phyloP scores from a whole-genome alignment of 1,140 invertebrate genomes.

The Anthonomus grandis region DNA sequence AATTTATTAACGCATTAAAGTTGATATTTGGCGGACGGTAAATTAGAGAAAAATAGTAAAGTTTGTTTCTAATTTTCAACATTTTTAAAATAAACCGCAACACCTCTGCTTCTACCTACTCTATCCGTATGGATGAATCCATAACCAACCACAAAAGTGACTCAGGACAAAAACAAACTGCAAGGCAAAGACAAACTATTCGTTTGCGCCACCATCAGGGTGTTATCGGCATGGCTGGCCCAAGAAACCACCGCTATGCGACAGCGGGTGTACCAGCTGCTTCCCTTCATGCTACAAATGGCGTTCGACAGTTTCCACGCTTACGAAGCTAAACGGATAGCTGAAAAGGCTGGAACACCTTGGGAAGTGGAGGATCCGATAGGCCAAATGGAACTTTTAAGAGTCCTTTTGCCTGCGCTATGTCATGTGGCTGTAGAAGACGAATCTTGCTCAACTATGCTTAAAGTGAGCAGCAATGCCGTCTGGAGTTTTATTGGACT shows the following conservation, averaged over 20 bases:
- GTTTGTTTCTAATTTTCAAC: no score
- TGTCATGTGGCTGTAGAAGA: conserved; percentile 91
- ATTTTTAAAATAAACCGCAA: no score
- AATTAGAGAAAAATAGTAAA: no score
- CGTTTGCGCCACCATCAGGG: conserved; percentile 76
- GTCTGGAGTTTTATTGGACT: conserved; percentile 86
- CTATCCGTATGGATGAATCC: no score
- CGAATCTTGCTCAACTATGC: conserved; percentile 73
- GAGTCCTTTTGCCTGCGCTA: conserved; percentile 79
- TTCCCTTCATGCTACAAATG: conserved; percentile 74
- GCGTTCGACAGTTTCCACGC: conserved; percentile 81
- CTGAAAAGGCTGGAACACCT: conserved; percentile 60
- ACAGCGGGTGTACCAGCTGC: conserved; percentile 71
- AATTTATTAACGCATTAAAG: no score
- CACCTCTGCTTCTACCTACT: no score
- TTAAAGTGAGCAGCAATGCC: conserved; percentile 76
- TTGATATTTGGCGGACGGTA: no score
- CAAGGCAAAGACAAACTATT: conserved; percentile 67
- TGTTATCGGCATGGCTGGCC: conserved; percentile 82
- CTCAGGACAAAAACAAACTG: conserved; percentile 65
- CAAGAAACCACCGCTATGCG: conserved; percentile 89
- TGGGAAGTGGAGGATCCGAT: conserved; percentile 59
- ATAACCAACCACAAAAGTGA: no score
- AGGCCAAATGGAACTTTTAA: conserved; percentile 67
- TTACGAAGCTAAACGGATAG: conserved; percentile 57